Evolutionary conservation across 2,113 vertebrate genomes (phyloP), one percentile per base, ranked within the genome.

Genomic region (Callithrix jacchus): DNA sequence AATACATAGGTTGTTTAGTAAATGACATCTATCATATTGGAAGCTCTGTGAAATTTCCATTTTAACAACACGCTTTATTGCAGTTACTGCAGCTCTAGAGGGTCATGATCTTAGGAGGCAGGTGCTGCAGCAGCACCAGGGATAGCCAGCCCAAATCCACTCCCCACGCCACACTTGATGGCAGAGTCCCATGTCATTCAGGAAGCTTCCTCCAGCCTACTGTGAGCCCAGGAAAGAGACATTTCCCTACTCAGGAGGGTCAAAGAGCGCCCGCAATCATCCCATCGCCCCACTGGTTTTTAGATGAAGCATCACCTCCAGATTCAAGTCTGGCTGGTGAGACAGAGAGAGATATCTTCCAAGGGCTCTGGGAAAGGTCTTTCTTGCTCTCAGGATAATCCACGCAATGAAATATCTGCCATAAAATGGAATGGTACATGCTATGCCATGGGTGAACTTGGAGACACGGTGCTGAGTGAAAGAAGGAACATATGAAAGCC

Each of bases 271-370:
- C 30, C 10, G 0, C 14, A 23, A 0, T 1, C 14, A 18, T 3
- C 3, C 30, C n/a, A 27, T 9, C 0, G 0, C 32, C 37, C 6
- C 1, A 2, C 18, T 9, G 3, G 5, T 20, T n/a, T 58, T 32
- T 37, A 18, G 16, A 42, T 40, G 0, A 80, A 20, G 11, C 21
- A 3, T 18, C 4, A 25, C 16, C 56, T 11, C 13, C n/a, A 4
- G 14, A 61, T 12, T 37, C 21, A 0, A 32, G 25, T 17, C 49
- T 8, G 3, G 68, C 18, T 30, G 10, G 13, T 5, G 32, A 35
- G 10, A 35, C 1, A 17, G 3, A 4, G 14, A 61, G 21, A 37
- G 56, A 27, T 3, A 3, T 25, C 80, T 20, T 1, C 45, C 52
- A 30, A 9, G 20, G 25, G 4, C n/a, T 58, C 20, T 0, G 1